These are phyloP conservation scores for Rhamnusium bicolor DNA, from an alignment of 2,888 invertebrate genomes.

Conservation along the genomic window DNA sequence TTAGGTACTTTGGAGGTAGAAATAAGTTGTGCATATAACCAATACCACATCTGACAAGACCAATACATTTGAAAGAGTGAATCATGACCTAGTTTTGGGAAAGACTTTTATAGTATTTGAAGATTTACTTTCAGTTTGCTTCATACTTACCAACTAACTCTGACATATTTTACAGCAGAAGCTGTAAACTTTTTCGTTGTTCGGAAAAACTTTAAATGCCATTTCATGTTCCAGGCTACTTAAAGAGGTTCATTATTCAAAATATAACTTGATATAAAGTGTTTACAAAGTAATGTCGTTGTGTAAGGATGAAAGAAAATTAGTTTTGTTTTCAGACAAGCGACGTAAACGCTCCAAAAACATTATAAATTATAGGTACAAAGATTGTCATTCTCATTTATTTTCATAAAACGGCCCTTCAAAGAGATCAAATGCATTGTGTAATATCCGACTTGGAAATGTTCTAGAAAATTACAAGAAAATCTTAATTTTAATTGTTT, in stretches of 20 bases:
- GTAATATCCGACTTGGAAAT: background rate
- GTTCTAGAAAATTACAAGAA: background rate
- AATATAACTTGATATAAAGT: conserved; percentile 9
- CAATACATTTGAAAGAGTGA: conserved; percentile 1
- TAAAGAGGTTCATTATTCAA: conserved; percentile 12
- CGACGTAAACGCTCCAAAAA: background rate
- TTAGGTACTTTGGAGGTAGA: background rate
- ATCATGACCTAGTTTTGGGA: background rate
- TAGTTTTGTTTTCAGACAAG: conserved; percentile 18
- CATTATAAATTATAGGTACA: background rate
- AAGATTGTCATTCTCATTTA: background rate
- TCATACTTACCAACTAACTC: background rate
- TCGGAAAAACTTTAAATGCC: background rate
- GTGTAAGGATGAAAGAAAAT: conserved; percentile 13
- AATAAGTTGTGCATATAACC: background rate
- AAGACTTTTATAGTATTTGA: background rate
- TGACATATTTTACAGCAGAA: background rate
- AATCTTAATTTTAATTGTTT: no score
- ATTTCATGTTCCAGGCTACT: background rate
- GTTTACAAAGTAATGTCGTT: conserved; percentile 19
- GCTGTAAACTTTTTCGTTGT: background rate
- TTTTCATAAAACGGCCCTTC: background rate
- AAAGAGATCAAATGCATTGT: background rate
- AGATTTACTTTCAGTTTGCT: background rate
- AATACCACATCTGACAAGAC: background rate